phyloP scores from a whole-genome alignment of 2,113 vertebrate genomes.

The Struthidea cinerea region DNA sequence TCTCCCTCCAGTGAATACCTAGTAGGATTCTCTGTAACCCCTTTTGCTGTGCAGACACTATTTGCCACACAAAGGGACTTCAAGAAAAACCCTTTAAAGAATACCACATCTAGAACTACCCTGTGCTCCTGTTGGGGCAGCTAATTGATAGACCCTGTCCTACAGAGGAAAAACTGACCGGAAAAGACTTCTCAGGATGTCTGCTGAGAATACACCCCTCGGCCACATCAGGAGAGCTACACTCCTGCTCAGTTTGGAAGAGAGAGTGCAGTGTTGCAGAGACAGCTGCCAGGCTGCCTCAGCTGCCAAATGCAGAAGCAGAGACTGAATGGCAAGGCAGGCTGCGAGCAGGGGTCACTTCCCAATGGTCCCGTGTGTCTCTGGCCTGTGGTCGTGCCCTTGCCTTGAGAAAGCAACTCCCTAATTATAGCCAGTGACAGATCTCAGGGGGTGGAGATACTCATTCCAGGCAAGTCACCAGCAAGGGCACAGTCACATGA shows the following conservation, averaged over 20 bases:
- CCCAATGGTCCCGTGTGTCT: neutral
- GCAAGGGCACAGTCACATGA: neutral
- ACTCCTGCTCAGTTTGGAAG: neutral
- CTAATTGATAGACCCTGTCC: neutral
- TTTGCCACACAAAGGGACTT: neutral
- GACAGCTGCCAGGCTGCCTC: neutral
- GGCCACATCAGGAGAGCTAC: neutral
- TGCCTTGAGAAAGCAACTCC: neutral
- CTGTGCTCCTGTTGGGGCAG: neutral
- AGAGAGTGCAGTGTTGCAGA: neutral
- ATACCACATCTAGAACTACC: neutral
- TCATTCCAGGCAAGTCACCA: neutral
- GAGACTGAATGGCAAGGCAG: neutral
- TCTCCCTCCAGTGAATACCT: neutral
- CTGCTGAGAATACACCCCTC: neutral
- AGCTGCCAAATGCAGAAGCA: neutral
- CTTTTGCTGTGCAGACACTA: neutral
- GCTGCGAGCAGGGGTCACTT: neutral
- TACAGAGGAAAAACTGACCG: neutral
- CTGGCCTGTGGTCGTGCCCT: neutral
- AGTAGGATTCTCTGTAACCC: neutral
- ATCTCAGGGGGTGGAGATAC: neutral
- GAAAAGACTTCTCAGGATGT: neutral
- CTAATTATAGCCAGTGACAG: neutral
- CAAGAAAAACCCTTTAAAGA: neutral